Evolutionary conservation across 2,797 vertebrate genomes (phyloP), one percentile per base, ranked within the genome.

Genomic region (Danio kyathit): DNA sequence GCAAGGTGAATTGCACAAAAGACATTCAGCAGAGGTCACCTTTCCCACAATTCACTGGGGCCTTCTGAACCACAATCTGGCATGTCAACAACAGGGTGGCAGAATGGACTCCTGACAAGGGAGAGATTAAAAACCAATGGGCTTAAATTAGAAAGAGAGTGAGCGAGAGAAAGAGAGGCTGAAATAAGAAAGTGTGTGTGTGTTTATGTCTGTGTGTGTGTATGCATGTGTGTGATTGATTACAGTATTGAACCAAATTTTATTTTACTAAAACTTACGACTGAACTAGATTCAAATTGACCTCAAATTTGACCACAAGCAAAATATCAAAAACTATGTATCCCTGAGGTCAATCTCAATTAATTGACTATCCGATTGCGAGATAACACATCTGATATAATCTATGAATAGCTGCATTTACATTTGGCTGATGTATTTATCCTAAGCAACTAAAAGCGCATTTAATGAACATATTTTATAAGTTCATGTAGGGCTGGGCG

Each of bases 101-200:
- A 87, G 73, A 82, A 79, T 46, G 54, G 66, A 67, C 83, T 61
- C 59, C 84, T 76, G 63, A 82, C 80, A 84, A 74, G 76, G 17
- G 71, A 65, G 63, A 82, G 83, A 84, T 84, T 76, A 69, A 74
- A 71, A 69, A 82, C 49, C 10, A 81, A 82, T 85, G 56, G 51
- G 80, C 79, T 85, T 76, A 76, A 88, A 90, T 87, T 82, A 87
- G 79, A 85, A 80, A 83, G n/a, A 4, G 51, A 44, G 40, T 41
- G 43, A 14, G 49, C 77, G 43, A 60, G 21, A 57, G 49, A 73
- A 21, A 52, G n/a, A 43, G 43, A 60, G n/a, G 41, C 6, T 11
- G 12, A 12, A 70, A 59, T 60, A 48, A 49, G 67, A 79, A n/a
- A 54, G 49, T 29, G 51, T 74, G 63, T 49, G 59, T 29, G 29